Conservation (phyloP, 2,797 vertebrate species). For the Intellagama lesueurii region DNA sequence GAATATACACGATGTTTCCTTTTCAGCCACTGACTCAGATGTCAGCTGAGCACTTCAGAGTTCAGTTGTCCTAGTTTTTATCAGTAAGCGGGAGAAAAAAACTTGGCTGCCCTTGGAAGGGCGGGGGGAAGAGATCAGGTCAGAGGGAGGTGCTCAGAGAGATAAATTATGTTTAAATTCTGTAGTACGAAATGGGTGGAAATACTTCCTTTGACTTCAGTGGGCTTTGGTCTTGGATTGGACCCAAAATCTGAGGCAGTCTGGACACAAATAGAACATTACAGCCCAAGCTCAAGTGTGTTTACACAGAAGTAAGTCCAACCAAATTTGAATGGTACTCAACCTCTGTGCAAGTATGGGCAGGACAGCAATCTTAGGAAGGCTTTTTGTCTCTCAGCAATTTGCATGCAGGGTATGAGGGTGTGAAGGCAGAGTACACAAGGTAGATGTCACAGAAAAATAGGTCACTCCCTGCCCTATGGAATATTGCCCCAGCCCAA, state of each 20-base stretch:
- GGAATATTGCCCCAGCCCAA: background rate
- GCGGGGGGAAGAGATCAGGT: background rate
- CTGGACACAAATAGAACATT: background rate
- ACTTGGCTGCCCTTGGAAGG: background rate
- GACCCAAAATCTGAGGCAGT: background rate
- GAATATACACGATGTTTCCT: background rate
- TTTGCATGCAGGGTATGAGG: background rate
- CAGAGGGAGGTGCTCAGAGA: background rate
- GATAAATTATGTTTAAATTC: background rate
- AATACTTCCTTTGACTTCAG: slow-evolving; percentile 3
- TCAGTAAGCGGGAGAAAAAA: background rate
- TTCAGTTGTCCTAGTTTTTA: background rate
- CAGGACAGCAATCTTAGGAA: background rate
- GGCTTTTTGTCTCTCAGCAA: too few species aligned
- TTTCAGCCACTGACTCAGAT: background rate
- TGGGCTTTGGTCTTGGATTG: background rate
- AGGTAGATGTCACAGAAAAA: background rate
- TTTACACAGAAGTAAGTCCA: background rate
- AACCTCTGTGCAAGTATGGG: background rate
- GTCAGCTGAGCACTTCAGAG: background rate
- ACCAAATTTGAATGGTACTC: background rate
- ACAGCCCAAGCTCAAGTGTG: background rate
- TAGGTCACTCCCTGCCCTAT: too few species aligned
- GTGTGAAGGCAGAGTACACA: background rate
- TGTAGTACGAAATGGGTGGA: background rate